phyloP scores from a whole-genome alignment of 1,140 invertebrate genomes.

The Phthorimaea operculella region DNA sequence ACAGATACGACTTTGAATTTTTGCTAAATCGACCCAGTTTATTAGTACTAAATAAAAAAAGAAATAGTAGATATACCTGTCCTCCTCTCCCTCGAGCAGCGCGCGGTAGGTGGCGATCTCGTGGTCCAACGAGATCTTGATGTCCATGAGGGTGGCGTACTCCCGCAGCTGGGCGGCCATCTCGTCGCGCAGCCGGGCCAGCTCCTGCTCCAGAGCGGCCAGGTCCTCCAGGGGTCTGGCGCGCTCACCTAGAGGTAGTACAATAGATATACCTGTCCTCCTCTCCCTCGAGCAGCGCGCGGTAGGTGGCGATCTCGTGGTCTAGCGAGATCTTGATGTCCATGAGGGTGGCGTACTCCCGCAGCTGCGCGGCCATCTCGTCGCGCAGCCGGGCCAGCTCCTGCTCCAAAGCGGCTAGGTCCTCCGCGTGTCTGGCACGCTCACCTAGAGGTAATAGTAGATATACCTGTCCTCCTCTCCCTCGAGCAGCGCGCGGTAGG shows the following conservation, averaged over 20 bases:
- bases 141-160: constrained; percentile 97
- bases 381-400: constrained; percentile 84
- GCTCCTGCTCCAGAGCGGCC: constrained; percentile 80
- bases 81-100: constrained; percentile 76
- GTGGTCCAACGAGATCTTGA: constrained; percentile 94
- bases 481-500: constrained; percentile 89
- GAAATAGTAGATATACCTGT: constrained; percentile 59
- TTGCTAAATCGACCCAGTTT: too few relatives aligned
- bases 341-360: constrained; percentile 97
- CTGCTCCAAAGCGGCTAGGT: constrained; percentile 78
- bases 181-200: constrained; percentile 81
- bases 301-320: constrained; percentile 95
- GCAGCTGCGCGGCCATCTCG: constrained; percentile 87
- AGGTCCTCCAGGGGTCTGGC: constrained; percentile 79
- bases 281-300: constrained; percentile 82
- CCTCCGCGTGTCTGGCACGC: constrained; percentile 78
- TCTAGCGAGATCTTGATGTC: constrained; percentile 97
- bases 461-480: constrained; percentile 75
- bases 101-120: constrained; percentile 98
- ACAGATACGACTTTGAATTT: too few relatives aligned
- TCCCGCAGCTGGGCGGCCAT: constrained; percentile 90
- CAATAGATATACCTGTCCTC: too few relatives aligned
- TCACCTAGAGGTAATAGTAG: too few relatives aligned
- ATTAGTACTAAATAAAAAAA: too few relatives aligned
- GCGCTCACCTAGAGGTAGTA: too few relatives aligned